These are phyloP conservation scores for Geopemphigus sp. DNA, from an alignment of 1,140 invertebrate species.

Conservation along the genomic window DNA sequence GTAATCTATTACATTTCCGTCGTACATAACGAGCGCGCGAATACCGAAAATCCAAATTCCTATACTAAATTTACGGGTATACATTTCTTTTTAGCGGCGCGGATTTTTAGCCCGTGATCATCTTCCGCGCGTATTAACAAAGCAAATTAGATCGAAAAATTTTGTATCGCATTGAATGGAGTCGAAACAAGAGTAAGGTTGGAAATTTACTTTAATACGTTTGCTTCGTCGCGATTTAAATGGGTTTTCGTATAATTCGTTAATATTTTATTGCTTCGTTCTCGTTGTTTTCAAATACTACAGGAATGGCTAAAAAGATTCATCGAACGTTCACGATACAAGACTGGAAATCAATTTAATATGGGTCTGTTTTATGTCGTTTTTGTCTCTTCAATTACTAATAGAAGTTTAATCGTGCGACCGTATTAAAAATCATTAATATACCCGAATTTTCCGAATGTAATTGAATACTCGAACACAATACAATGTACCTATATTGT, in stretches of 20 bases:
- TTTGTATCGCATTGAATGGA: too few relatives aligned
- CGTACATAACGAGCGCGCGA: too few relatives aligned
- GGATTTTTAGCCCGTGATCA: neutral
- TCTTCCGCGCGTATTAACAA: neutral
- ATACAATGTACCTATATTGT: too few relatives aligned
- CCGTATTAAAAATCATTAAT: neutral
- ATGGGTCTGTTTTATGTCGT: neutral
- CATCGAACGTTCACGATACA: neutral
- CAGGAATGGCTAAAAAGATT: neutral
- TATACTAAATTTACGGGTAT: too few relatives aligned
- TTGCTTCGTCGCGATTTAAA: neutral
- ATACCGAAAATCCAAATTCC: too few relatives aligned
- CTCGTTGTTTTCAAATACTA: neutral
- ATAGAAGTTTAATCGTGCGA: neutral
- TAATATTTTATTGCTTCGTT: neutral
- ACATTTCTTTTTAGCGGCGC: too few relatives aligned
- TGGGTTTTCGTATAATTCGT: neutral
- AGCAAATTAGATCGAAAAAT: neutral
- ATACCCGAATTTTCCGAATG: neutral
- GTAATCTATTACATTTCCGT: too few relatives aligned
- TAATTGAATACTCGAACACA: too few relatives aligned
- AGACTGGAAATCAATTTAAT: neutral
- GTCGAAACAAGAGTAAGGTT: too few relatives aligned
- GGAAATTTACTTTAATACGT: neutral
- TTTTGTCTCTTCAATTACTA: neutral